Conservation (phyloP, 2,888 invertebrate species). For the Leptogaster cylindrica region DNA sequence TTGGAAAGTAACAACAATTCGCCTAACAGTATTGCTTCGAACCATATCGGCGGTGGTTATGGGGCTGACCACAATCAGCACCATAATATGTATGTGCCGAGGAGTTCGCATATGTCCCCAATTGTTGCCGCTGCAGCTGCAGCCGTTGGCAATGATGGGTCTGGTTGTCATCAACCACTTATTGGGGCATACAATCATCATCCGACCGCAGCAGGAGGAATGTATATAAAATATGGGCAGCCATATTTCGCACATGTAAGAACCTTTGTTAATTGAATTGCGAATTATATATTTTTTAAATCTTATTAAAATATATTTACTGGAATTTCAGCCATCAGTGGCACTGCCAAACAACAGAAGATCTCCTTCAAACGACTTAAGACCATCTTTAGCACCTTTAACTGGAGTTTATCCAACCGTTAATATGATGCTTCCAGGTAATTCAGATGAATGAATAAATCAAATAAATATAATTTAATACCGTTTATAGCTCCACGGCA, state of each 20-base stretch:
- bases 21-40: conserved; percentile 59
- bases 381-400: conserved; percentile 60
- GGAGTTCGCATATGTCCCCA: conserved; percentile 60
- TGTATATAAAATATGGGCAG: conserved; percentile 62
- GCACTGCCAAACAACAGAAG: conserved; percentile 61
- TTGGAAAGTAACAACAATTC: conserved; percentile 62
- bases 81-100: conserved; percentile 57
- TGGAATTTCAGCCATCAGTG: conserved; percentile 56
- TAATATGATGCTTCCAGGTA: conserved; percentile 62
- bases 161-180: conserved; percentile 60
- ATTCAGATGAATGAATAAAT: conserved; percentile 13
- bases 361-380: conserved; percentile 59
- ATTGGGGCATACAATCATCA: conserved; percentile 65
- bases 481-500: conserved; percentile 58
- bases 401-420: conserved; percentile 61
- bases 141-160: conserved; percentile 53
- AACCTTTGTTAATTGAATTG: background rate
- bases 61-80: conserved; percentile 47
- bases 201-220: conserved; percentile 62
- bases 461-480: conserved; percentile 4
- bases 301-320: background rate
- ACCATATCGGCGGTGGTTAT: conserved; percentile 50
- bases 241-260: conserved; percentile 62
- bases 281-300: background rate
- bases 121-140: conserved; percentile 56